These are phyloP conservation scores for Mohoua ochrocephala DNA, from an alignment of 2,113 vertebrate genomes.

Conservation along the genomic window DNA sequence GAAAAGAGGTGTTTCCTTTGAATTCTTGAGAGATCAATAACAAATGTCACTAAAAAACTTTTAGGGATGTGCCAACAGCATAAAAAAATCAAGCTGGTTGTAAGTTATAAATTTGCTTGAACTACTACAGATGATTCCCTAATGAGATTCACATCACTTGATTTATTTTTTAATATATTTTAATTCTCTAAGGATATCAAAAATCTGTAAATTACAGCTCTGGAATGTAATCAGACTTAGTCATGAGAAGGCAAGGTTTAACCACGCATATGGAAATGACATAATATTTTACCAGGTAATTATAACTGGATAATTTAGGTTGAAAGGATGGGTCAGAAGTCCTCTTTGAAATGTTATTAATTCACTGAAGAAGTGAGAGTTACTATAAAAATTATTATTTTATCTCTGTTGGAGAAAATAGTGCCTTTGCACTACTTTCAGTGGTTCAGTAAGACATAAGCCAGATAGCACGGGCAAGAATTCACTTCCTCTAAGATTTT, in stretches of 20 bases:
- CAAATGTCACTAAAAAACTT: not conserved
- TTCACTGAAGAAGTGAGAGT: slow-evolving; percentile 17
- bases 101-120: slow-evolving; percentile 24
- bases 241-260: not conserved
- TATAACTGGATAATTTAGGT: not conserved
- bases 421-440: not conserved
- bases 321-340: slow-evolving; percentile 20
- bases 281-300: slow-evolving; percentile 39
- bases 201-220: not conserved
- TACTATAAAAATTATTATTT: not conserved
- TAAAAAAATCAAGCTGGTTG: not conserved
- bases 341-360: slow-evolving; percentile 16
- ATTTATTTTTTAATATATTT: slow-evolving; percentile 25
- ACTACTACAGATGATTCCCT: not conserved
- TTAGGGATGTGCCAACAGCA: not conserved
- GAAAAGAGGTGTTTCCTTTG: not conserved
- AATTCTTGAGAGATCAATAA: not conserved
- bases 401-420: not conserved
- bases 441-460: not conserved
- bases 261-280: not conserved
- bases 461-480: not conserved
- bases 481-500: not conserved
- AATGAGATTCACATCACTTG: not conserved
- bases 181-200: not conserved
- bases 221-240: not conserved